These are phyloP conservation scores for Orthosia cruda DNA, from an alignment of 2,888 invertebrate genomes.

Conservation along the genomic window DNA sequence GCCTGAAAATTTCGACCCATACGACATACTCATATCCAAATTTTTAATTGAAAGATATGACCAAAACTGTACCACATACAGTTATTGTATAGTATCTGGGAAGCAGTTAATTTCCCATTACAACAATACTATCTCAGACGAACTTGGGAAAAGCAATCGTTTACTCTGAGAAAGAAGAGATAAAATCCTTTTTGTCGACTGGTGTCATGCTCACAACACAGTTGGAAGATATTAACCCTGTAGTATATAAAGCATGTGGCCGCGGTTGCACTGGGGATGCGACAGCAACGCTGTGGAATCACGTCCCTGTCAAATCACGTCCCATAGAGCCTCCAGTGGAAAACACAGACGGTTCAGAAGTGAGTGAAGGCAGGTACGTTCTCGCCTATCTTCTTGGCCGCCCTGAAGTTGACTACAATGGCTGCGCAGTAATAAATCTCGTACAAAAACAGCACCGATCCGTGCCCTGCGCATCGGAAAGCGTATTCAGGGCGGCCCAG, in stretches of 20 bases:
- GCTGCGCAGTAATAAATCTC: too few species aligned
- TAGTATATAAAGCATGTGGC: conserved; percentile 5
- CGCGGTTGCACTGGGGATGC: not conserved
- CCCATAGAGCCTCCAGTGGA: too few species aligned
- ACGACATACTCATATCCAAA: conserved; percentile 26
- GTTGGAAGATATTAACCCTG: not conserved
- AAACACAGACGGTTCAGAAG: too few species aligned
- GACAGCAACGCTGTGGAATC: too few species aligned
- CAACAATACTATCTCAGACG: not conserved
- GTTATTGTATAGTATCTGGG: not conserved
- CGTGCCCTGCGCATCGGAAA: too few species aligned
- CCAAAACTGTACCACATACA: not conserved
- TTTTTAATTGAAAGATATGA: not conserved
- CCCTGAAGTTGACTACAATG: too few species aligned
- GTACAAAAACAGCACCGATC: too few species aligned
- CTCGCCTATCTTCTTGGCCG: too few species aligned
- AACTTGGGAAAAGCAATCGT: not conserved
- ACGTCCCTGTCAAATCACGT: too few species aligned
- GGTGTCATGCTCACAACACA: not conserved
- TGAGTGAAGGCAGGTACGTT: too few species aligned
- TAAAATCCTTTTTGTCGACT: not conserved
- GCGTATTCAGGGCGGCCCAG: too few species aligned
- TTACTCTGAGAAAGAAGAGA: not conserved
- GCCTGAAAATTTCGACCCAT: conserved; percentile 14
- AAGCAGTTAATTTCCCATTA: not conserved